A percentile compares a stretch with the other conserved stretches of the same genome.
Evolutionary conservation across 1,140 invertebrate genomes (phyloP).

Genomic region (Palaemon carinicauda): DNA sequence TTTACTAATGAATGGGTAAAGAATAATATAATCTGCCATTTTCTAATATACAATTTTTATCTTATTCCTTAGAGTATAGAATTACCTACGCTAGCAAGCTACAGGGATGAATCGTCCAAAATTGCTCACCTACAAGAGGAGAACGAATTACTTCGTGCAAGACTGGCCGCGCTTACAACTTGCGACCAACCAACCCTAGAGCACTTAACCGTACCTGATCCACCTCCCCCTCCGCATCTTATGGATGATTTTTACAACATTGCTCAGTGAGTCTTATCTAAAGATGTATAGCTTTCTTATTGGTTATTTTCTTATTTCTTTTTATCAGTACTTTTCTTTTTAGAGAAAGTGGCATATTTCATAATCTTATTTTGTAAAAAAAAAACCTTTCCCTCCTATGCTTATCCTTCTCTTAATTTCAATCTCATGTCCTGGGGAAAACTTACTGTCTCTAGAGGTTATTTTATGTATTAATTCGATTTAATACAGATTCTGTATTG

Average conservation of each 20-base stretch:
- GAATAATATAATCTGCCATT: neutral
- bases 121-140: slow-evolving; percentile 85
- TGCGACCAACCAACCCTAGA: slow-evolving; percentile 57
- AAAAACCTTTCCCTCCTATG: no score
- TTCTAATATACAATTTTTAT: neutral
- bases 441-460: no score
- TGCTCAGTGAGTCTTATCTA: slow-evolving; percentile 75
- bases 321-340: no score
- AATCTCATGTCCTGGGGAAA: no score
- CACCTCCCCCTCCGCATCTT: slow-evolving; percentile 75
- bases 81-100: slow-evolving; percentile 82
- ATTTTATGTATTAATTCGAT: no score
- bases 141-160: slow-evolving; percentile 75
- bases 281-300: no score
- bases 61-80: slow-evolving; percentile 74
- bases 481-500: no score
- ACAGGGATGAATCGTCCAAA: slow-evolving; percentile 83
- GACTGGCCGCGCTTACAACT: slow-evolving; percentile 65
- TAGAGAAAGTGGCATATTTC: no score
- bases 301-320: no score
- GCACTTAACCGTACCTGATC: slow-evolving; percentile 71
- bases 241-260: slow-evolving; percentile 94
- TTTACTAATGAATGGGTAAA: neutral
- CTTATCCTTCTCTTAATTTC: no score
- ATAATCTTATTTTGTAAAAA: no score